A percentile compares a stretch with the other conserved stretches of the same genome.
Conservation (phyloP, 2,888 invertebrate species). For the Meiosimyza decipiens region DNA sequence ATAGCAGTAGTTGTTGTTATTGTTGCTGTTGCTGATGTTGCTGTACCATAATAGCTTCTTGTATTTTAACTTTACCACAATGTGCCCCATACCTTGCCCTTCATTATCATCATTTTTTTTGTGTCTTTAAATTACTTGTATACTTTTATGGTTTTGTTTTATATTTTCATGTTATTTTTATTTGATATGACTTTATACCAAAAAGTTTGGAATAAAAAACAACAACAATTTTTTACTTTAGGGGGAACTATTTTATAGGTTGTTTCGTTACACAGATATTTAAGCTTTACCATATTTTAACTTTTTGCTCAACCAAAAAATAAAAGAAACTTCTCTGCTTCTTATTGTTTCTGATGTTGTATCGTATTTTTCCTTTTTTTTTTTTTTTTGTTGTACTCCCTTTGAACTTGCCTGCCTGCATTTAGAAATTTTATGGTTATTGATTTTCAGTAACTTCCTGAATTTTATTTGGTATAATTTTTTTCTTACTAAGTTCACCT, state of each 20-base stretch:
- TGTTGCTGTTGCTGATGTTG: neutral
- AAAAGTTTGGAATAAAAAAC: too few relatives aligned
- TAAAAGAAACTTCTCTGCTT: neutral
- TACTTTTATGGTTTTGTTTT: neutral
- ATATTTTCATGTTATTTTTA: neutral
- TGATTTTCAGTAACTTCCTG: slow-evolving; percentile 24
- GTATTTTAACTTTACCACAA: slow-evolving; percentile 17
- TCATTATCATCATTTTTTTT: neutral
- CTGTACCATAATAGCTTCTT: slow-evolving; percentile 22
- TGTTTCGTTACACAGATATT: too few relatives aligned
- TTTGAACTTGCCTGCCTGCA: slow-evolving; percentile 28
- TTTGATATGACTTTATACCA: neutral
- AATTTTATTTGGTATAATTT: neutral
- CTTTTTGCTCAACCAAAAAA: too few relatives aligned
- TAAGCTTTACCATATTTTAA: too few relatives aligned
- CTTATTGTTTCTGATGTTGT: slow-evolving; percentile 20
- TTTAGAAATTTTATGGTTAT: slow-evolving; percentile 32
- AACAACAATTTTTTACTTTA: too few relatives aligned
- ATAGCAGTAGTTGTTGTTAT: neutral
- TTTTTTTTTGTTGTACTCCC: neutral
- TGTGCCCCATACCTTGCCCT: neutral
- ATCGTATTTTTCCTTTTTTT: neutral
- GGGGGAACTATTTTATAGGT: too few relatives aligned
- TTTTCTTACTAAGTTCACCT: neutral
- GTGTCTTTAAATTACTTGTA: neutral